Conservation (phyloP, 2,797 vertebrate species). For the Gymnopithys bicolor region DNA sequence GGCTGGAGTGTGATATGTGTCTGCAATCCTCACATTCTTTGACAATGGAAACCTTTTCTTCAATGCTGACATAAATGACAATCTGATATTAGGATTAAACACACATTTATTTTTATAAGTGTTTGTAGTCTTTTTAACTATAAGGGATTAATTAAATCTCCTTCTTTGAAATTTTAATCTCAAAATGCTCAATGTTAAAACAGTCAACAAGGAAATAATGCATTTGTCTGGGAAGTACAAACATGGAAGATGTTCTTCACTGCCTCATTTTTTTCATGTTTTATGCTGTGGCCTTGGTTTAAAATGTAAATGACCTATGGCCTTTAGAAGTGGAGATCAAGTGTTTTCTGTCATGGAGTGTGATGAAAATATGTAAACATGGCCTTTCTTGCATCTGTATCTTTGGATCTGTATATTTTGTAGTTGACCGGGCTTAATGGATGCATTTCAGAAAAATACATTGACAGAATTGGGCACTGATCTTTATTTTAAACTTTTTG, state of each 20-base stretch:
- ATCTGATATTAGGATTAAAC: neutral
- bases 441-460: neutral
- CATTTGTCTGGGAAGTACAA: neutral
- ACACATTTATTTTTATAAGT: neutral
- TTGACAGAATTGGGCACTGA: neutral
- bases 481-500: neutral
- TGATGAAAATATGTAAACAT: neutral
- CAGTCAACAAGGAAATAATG: neutral
- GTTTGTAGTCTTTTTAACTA: neutral
- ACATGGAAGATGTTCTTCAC: neutral
- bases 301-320: neutral
- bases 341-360: neutral
- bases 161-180: neutral
- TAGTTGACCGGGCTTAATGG: neutral
- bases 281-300: neutral
- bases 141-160: neutral
- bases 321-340: neutral
- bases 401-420: neutral
- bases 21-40: neutral
- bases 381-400: neutral
- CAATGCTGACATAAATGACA: neutral
- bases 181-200: neutral
- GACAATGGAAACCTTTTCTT: neutral
- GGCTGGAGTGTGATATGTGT: neutral
- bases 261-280: neutral